Evolutionary conservation across 2,113 vertebrate genomes (phyloP).

Genomic region (Microcebus tavaratra): DNA sequence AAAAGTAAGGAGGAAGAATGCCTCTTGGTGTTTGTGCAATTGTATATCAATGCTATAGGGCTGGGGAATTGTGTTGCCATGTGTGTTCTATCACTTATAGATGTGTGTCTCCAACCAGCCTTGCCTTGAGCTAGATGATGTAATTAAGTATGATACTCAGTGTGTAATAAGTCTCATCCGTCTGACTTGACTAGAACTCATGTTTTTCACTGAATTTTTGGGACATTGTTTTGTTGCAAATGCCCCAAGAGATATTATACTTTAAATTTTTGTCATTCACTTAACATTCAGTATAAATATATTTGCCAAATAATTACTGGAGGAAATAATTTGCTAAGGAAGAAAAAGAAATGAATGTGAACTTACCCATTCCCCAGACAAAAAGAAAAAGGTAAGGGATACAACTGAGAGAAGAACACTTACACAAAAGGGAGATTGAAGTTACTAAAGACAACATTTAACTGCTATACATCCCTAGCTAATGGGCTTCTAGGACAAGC

Average conservation of each 20-base stretch:
- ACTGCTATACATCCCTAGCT: not conserved
- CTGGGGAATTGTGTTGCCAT: not conserved
- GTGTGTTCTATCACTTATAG: not conserved
- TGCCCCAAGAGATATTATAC: not conserved
- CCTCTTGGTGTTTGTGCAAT: not conserved
- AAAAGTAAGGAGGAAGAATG: not conserved
- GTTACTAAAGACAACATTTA: not conserved
- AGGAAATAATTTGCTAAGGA: not conserved
- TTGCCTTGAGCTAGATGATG: not conserved
- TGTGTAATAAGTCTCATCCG: not conserved
- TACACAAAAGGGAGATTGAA: not conserved
- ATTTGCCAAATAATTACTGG: not conserved
- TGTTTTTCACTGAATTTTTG: not conserved
- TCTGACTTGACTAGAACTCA: not conserved
- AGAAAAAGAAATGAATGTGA: not conserved
- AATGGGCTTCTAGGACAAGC: not conserved
- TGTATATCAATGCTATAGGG: not conserved
- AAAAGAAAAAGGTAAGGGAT: not conserved
- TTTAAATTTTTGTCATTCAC: not conserved
- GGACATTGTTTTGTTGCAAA: not conserved
- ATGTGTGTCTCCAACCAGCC: not conserved
- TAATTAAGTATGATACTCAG: rapidly evolving
- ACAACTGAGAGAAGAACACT: not conserved
- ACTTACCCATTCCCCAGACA: not conserved
- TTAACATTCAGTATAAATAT: not conserved